Evolutionary conservation across 37 sponge, comb jelly and placozoan genomes (phyloP).

Genomic region (Petrosia ficiformis): DNA sequence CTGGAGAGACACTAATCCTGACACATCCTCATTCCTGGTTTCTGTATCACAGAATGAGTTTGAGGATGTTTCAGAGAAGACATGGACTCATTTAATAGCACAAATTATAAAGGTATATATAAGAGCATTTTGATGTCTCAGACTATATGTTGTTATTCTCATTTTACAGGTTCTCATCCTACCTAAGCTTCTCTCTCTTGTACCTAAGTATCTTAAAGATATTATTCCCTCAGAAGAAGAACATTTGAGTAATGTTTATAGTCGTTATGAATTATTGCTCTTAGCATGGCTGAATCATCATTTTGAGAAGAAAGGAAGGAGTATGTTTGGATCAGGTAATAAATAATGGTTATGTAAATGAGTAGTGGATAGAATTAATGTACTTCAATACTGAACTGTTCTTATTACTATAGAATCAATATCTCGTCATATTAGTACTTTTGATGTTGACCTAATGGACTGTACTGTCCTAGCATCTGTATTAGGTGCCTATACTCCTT

Average conservation of each 20-base stretch:
- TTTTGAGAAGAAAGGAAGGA: slow-evolving; percentile 45
- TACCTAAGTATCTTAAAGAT: not conserved
- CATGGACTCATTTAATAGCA: slow-evolving; percentile 72
- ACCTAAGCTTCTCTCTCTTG: slow-evolving; percentile 13
- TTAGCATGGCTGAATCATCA: slow-evolving; percentile 83
- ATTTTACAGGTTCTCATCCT: slow-evolving; percentile 54
- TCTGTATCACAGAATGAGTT: slow-evolving; percentile 36
- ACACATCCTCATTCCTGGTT: not conserved
- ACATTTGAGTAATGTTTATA: slow-evolving; percentile 60
- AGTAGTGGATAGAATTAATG: not conserved
- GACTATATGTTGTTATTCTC: not conserved
- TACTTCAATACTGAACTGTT: not conserved
- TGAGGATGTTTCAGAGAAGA: slow-evolving; percentile 26
- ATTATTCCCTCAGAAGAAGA: not conserved
- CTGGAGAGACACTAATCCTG: slow-evolving; percentile 34
- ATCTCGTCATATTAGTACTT: slow-evolving; percentile 44
- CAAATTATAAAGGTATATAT: slow-evolving; percentile 75
- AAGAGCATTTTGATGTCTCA: not conserved
- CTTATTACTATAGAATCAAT: not conserved
- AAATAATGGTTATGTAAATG: not conserved
- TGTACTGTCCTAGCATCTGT: slow-evolving; percentile 68
- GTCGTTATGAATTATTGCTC: slow-evolving; percentile 47
- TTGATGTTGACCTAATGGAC: slow-evolving; percentile 84
- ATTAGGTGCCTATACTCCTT: slow-evolving; percentile 73
- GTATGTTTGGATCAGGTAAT: slow-evolving; percentile 20